Evolutionary conservation across 2,888 invertebrate species (phyloP).

Genomic region (Drosophila colorata): DNA sequence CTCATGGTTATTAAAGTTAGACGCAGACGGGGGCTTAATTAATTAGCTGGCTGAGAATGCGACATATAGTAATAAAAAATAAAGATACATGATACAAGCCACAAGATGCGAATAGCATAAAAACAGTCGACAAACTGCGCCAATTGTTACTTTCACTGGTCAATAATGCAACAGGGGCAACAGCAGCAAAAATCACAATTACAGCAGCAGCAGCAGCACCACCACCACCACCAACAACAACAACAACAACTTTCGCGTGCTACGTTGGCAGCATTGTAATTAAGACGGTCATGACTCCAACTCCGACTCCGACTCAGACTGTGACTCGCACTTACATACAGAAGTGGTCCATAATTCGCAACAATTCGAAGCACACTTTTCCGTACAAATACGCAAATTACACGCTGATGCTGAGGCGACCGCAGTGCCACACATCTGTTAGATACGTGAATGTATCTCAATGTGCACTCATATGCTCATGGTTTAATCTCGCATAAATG

Average conservation of each 20-base stretch:
- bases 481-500: conserved; percentile 62
- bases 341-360: conserved; percentile 52
- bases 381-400: conserved; percentile 66
- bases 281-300: conserved; percentile 55
- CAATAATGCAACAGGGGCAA: conserved; percentile 62
- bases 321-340: conserved; percentile 13
- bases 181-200: conserved; percentile 45
- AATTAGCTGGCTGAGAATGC: conserved; percentile 55
- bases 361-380: conserved; percentile 61
- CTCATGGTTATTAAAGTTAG: conserved; percentile 36
- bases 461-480: conserved; percentile 4
- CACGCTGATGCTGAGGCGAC: conserved; percentile 20
- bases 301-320: conserved; percentile 3
- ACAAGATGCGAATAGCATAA: conserved; percentile 4
- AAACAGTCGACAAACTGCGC: conserved; percentile 47
- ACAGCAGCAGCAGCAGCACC: conserved; percentile 8
- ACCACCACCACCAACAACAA: conserved; percentile 35
- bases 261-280: conserved; percentile 61
- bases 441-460: not conserved
- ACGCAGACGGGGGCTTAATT: conserved; percentile 21
- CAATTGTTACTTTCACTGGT: conserved; percentile 76
- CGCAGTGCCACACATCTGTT: conserved; percentile 5
- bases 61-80: not conserved
- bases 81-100: not conserved
- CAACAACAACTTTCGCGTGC: conserved; percentile 66